Conservation (phyloP, 2,888 invertebrate species). For the Cephus rjabovi region DNA sequence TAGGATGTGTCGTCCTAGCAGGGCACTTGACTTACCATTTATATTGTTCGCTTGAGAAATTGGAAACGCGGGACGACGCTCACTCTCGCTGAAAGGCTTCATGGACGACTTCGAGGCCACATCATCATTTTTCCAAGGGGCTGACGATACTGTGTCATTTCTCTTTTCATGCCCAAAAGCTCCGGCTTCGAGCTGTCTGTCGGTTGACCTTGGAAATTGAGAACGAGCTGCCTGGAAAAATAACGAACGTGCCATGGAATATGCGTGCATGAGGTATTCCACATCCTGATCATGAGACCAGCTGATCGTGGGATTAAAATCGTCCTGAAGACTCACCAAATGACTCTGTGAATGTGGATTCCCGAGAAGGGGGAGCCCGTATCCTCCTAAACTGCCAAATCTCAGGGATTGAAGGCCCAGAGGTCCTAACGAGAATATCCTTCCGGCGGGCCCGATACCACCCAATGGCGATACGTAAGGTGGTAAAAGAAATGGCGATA, state of each 20-base stretch:
- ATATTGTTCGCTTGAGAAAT: no score
- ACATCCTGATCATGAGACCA: no score
- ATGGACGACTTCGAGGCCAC: constrained; percentile 47
- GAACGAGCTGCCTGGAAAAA: constrained; percentile 24
- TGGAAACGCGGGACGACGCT: no score
- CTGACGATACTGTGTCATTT: not conserved
- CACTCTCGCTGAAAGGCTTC: constrained; percentile 6
- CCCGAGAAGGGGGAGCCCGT: not conserved
- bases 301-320: not conserved
- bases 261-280: not conserved
- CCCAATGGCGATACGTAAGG: not conserved
- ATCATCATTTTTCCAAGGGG: constrained; percentile 16
- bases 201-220: constrained; percentile 17
- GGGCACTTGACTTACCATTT: no score
- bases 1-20: no score
- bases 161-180: constrained; percentile 1
- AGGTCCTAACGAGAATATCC: constrained; percentile 14
- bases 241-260: not conserved
- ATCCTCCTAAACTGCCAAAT: constrained; percentile 7
- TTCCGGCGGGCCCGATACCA: not conserved
- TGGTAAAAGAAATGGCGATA: not conserved
- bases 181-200: constrained; percentile 5
- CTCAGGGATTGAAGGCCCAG: constrained; percentile 10
- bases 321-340: constrained; percentile 1
- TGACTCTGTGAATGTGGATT: not conserved